Evolutionary conservation across 2,888 invertebrate genomes (phyloP), one percentile per base, ranked within the genome.

Genomic region (Drosophila meridiana): DNA sequence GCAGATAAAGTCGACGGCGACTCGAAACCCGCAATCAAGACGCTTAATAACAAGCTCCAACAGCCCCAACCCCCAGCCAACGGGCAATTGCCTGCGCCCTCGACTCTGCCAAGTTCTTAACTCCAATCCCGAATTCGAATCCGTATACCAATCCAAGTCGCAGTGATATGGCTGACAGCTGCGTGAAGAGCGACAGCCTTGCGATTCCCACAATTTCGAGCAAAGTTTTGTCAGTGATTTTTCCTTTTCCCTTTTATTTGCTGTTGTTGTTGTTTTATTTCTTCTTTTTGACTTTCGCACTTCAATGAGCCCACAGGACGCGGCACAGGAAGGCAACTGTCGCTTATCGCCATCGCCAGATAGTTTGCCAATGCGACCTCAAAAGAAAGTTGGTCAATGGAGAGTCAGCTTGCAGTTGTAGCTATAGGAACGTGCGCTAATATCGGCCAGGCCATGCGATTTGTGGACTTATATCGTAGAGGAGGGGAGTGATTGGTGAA

Each of bases 1-100:
- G 67, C 76, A 67, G 80, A 67, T 76, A 74, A 73, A 73, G 61
- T 73, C 60, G 60, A 56, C 50, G 36, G 47, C 56, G 52, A 64
- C 53, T 28, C 60, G 52, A 58, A 76, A 76, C 63, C 71, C 32
- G 67, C 76, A 78, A 78, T 78, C 76, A 80, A 43, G 32, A 43
- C 48, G 67, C 67, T 59, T 80, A 78, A 78, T 72, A 76, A 78
- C 77, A 78, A 68, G 64, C 56, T 59, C 26, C 60, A 59, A 32
- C 59, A 34, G 28, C 40, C 56, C 36, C 45, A 59, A 26, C 34
- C 47, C 58, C 67, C 69, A 32, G 63, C 63, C 64, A 32, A 8
- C n/a, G 9, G 56, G 42, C 57, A 58, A 26, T 42, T 56, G 40
- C 56, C 56, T 30, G 28, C 56, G 30, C 53, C 36, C 28, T 55